Conservation (phyloP, 1,140 invertebrate genomes). For the Diorhabda sublineata region DNA sequence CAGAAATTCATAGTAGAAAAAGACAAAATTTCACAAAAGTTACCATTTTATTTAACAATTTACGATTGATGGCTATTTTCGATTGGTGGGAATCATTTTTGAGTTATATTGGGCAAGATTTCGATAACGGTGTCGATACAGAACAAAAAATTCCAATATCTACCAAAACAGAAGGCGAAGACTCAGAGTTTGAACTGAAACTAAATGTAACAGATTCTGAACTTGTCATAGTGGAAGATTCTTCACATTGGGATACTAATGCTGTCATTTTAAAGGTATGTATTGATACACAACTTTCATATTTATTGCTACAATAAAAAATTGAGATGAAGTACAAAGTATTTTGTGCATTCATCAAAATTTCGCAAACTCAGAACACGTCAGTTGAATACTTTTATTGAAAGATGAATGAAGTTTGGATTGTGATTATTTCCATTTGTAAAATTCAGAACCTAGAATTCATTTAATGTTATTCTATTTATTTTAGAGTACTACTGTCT, state of each 20-base stretch:
- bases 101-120: constrained; percentile 66
- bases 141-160: constrained; percentile 25
- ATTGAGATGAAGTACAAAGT: no score
- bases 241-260: constrained; percentile 81
- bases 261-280: constrained; percentile 86
- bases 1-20: constrained; percentile 77
- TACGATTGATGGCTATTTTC: constrained; percentile 89
- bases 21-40: constrained; percentile 70
- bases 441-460: background rate
- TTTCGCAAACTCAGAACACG: no score
- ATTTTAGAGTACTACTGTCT: constrained; percentile 75
- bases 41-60: constrained; percentile 90
- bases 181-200: constrained; percentile 74
- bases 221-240: constrained; percentile 89
- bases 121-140: constrained; percentile 33
- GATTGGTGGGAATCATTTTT: constrained; percentile 88
- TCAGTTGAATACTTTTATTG: no score
- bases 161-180: constrained; percentile 26
- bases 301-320: no score
- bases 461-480: constrained; percentile 3
- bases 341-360: no score
- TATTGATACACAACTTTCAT: background rate
- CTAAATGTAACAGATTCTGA: constrained; percentile 95
- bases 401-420: no score
- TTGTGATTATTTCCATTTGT: no score